Base-by-base conservation (phyloP, 2,113 vertebrate genomes). In the Chrysochloris asiatica region DNA sequence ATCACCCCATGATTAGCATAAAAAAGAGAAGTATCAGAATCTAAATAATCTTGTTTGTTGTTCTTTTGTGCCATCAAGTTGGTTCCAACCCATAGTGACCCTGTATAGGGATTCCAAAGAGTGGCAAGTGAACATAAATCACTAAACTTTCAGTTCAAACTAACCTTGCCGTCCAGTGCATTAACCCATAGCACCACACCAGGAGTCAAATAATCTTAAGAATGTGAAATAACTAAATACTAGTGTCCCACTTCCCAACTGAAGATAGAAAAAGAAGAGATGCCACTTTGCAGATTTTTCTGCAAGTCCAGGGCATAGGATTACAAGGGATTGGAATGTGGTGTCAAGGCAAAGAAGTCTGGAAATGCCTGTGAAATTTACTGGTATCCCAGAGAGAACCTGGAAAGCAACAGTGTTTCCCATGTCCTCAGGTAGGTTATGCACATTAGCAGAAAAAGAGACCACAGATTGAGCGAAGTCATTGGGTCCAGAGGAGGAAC, bases 281-380 rank as follows among this genome's bases (percentile, higher is more conserved):
- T 17, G 4, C 4, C 19, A 3, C 2, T 33, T 72, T 26, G 1
- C 9, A 52, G 69, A 73, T 17, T 21, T 28, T 50, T 45, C 30
- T 52, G 45, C 54, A 59, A 71, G 26, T 10, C 10, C 6, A 5
- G 4, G n/a, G 12, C 8, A 22, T 26, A 13, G 22, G 22, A 48
- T 12, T 0, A 7, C 36, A 63, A 19, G 0, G 6, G 3, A 33
- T 19, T 2, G 13, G 6, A 0, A 43, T 12, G 3, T 1, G 4
- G 3, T 12, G 5, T 16, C 24, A 17, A 56, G 24, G 9, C 14
- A 61, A 8, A 2, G 14, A 21, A 2, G 21, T 1, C 10, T 16
- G 45, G 11, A 33, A 19, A 22, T 0, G 1, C 13, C 43, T 11
- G 0, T 1, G 43, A n/a, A 22, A 9, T 8, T 38, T 54, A 38